phyloP scores from a whole-genome alignment of 2,888 invertebrate species.

The Xanthostigma xanthostigma region DNA sequence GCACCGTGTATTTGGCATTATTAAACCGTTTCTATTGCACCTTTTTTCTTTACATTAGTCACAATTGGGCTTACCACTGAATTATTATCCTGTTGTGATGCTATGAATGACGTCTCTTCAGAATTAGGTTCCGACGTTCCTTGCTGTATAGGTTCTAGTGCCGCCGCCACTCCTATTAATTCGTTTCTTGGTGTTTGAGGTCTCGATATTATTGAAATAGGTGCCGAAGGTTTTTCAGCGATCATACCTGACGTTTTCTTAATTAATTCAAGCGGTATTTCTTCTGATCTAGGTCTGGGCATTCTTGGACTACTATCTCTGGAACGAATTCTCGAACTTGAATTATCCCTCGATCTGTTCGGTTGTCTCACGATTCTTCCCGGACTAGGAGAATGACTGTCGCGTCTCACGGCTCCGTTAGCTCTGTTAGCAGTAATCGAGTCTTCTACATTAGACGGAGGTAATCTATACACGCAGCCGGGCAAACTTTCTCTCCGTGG shows the following conservation, averaged over 20 bases:
- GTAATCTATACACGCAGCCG: slow-evolving; percentile 21
- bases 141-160: slow-evolving; percentile 9
- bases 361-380: slow-evolving; percentile 12
- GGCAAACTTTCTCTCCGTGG: slow-evolving; percentile 27
- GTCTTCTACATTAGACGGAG: slow-evolving; percentile 9
- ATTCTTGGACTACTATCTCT: slow-evolving; percentile 56
- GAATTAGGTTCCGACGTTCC: slow-evolving; percentile 29
- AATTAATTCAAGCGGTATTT: slow-evolving; percentile 70
- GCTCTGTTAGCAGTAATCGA: not conserved
- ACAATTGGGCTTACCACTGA: slow-evolving; percentile 1
- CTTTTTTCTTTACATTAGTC: slow-evolving; percentile 22
- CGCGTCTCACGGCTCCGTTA: slow-evolving; percentile 20
- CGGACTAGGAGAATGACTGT: slow-evolving; percentile 15
- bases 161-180: slow-evolving; percentile 13
- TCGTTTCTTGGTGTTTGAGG: slow-evolving; percentile 28
- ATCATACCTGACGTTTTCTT: slow-evolving; percentile 38
- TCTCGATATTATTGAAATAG: slow-evolving; percentile 28
- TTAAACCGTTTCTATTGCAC: slow-evolving; percentile 36
- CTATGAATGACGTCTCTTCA: slow-evolving; percentile 69
- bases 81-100: slow-evolving; percentile 33
- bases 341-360: slow-evolving; percentile 29
- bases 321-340: slow-evolving; percentile 24
- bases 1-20: not conserved
- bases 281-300: slow-evolving; percentile 61
- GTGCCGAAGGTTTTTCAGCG: slow-evolving; percentile 26